phyloP scores from a whole-genome alignment of 2,888 invertebrate species.

The Drosophila prostipennis region DNA sequence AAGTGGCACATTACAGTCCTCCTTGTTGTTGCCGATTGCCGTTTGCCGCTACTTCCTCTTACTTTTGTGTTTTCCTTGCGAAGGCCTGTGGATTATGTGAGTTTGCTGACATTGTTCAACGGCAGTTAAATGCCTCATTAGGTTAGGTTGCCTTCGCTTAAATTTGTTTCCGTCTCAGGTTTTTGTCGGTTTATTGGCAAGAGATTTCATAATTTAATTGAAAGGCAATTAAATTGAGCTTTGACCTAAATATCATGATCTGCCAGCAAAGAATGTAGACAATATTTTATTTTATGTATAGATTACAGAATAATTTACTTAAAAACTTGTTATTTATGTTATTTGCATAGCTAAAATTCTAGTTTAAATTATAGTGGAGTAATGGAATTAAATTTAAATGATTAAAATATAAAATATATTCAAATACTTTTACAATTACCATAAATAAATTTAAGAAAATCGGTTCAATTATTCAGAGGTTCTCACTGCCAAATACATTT shows the following conservation, averaged over 20 bases:
- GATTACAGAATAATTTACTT: neutral
- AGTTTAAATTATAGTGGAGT: too few relatives aligned
- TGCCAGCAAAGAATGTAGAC: neutral
- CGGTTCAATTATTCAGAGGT: neutral
- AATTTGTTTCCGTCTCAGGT: conserved; percentile 14
- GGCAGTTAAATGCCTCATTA: conserved; percentile 65
- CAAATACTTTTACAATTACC: too few relatives aligned
- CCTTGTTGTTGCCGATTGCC: conserved; percentile 19
- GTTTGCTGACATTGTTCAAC: conserved; percentile 59
- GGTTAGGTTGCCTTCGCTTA: conserved; percentile 36
- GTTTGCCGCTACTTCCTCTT: neutral
- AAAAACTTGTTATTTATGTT: too few relatives aligned
- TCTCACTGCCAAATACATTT: neutral
- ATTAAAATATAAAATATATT: too few relatives aligned
- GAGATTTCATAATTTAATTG: conserved; percentile 24
- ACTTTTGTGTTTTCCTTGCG: conserved; percentile 20
- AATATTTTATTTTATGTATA: neutral
- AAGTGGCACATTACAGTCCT: conserved; percentile 58
- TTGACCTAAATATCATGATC: neutral
- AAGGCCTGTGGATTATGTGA: conserved; percentile 54
- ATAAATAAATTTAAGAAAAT: neutral
- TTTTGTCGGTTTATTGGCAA: conserved; percentile 15
- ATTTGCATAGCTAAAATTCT: too few relatives aligned
- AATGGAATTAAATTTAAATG: too few relatives aligned
- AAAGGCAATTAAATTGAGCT: neutral